Conservation (phyloP, 2,888 invertebrate species). For the Eupithecia abbreviata region DNA sequence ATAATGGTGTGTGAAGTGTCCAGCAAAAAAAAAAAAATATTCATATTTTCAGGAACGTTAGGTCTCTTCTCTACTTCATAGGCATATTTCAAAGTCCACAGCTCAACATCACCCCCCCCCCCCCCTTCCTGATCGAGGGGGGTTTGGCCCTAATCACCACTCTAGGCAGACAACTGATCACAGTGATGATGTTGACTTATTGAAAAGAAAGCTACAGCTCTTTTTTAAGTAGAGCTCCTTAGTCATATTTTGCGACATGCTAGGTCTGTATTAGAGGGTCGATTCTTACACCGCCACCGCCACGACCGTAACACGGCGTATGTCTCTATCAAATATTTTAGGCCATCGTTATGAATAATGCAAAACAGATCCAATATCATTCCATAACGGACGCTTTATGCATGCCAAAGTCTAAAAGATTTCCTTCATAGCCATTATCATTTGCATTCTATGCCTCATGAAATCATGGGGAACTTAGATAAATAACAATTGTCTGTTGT, state of each 20-base stretch:
- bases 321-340: not conserved
- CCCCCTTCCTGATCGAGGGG: not conserved
- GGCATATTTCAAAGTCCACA: not conserved
- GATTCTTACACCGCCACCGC: not conserved
- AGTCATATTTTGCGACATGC: not conserved
- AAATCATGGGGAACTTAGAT: not conserved
- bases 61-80: not conserved
- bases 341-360: not conserved
- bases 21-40: too few relatives aligned
- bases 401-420: not conserved
- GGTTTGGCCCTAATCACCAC: too few relatives aligned
- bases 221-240: not conserved
- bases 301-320: not conserved
- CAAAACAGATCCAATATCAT: not conserved
- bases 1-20: too few relatives aligned
- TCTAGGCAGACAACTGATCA: not conserved
- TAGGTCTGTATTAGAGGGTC: not conserved
- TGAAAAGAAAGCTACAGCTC: not conserved
- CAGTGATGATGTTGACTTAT: not conserved
- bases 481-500: not conserved
- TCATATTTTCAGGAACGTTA: not conserved
- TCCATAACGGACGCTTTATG: not conserved
- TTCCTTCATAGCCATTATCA: not conserved
- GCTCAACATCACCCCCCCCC: not conserved
- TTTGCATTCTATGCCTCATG: not conserved